Evolutionary conservation across 2,888 invertebrate genomes (phyloP), one percentile per base, ranked within the genome.

Genomic region (Heliconius charithonia): DNA sequence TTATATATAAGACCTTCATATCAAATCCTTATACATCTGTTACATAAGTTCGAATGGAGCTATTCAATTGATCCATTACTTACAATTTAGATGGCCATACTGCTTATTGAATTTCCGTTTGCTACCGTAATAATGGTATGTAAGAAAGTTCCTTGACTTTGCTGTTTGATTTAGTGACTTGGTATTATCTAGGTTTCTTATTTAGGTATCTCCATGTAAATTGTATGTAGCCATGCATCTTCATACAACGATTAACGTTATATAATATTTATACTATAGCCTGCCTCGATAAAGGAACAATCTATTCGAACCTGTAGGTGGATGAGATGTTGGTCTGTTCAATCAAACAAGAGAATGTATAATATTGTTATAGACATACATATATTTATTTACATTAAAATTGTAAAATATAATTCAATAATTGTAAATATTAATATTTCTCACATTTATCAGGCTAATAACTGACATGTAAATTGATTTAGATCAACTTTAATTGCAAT

Each of bases 401-500:
- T 29, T 16, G 29, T 16, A 6, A 32, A 19, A 41, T 25, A 41
- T 69, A 25, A 41, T 69, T 12, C 16, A 51, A 1, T 71, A 29
- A 12, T 56, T 25, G 59, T 32, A 16, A 70, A 65, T 70, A 80
- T 78, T 76, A 74, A 70, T 51, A 74, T 74, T 59, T 74, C 56
- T 63, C 69, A 69, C 63, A 75, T 74, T 73, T 62, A 67, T 69
- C 63, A 51, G 37, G 66, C 27, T 78, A 78, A 63, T 70, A 63
- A 32, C 16, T 59, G 45, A 76, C 69, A 66, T 45, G 56, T 78
- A 65, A 77, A 65, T 74, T 79, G 66, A 79, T 81, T 78, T 79
- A 81, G 65, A 59, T 75, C n/a, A 63, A 70, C 67, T 75, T 79
- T 51, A 81, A 81, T 76, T 74, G 67, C 70, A 29, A 41, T 65